Percentiles rank a stretch among this genome's conserved stretches.
phyloP scores from a whole-genome alignment of 92 coral and sea anemone species.

The Palythoa caribaeorum region DNA sequence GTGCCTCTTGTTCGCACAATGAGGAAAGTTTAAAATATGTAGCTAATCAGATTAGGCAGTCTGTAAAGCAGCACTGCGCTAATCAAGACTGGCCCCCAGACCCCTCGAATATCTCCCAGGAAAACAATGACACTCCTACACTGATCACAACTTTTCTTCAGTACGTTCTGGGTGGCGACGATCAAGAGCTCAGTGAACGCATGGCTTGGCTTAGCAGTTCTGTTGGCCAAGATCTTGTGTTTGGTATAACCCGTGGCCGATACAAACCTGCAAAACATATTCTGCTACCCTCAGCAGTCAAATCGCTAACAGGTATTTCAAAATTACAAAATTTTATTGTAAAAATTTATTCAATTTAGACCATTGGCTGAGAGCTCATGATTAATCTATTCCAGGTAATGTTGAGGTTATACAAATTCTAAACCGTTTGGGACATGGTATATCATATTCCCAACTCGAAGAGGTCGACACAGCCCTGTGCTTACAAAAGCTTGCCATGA shows the following conservation, averaged over 20 bases:
- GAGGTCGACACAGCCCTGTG: conserved; percentile 68
- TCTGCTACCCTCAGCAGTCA: background rate
- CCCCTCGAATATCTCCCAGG: conserved; percentile 33
- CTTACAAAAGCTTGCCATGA: conserved; percentile 63
- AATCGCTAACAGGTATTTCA: background rate
- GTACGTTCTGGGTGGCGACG: conserved; percentile 49
- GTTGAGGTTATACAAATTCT: conserved; percentile 56
- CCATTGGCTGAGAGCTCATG: too few relatives aligned
- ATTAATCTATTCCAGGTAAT: conserved; percentile 46
- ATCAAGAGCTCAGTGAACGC: conserved; percentile 52
- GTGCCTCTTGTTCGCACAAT: conserved; percentile 40
- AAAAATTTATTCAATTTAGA: too few relatives aligned
- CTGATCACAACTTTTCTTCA: conserved; percentile 35
- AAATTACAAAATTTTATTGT: background rate
- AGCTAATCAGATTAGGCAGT: conserved; percentile 42
- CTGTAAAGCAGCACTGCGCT: conserved; percentile 33
- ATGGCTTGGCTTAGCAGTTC: conserved; percentile 45
- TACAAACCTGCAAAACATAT: background rate
- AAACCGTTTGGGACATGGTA: conserved; percentile 54
- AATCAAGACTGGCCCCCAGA: conserved; percentile 62
- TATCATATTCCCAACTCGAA: conserved; percentile 58
- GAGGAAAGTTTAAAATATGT: conserved; percentile 28
- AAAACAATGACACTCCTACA: conserved; percentile 34
- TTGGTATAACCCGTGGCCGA: background rate
- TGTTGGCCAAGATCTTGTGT: background rate